Conservation (phyloP, 2,888 invertebrate species). For the Rhyacophila evoluta region DNA sequence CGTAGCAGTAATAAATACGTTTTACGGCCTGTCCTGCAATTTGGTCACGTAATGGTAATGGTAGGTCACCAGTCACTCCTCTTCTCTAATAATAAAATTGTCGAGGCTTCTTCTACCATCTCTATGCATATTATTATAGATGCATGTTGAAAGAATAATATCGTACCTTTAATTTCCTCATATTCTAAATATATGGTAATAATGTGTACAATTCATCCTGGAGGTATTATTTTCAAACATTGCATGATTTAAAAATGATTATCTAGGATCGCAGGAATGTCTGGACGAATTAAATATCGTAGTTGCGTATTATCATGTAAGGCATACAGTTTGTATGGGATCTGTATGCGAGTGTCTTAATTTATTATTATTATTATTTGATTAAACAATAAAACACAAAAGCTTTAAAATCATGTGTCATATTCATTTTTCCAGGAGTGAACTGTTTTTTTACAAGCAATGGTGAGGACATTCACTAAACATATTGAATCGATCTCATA, state of each 20-base stretch:
- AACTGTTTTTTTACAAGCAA: too few species aligned
- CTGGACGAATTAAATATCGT: too few species aligned
- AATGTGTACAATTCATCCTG: not conserved
- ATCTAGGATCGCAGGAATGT: too few species aligned
- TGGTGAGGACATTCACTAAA: too few species aligned
- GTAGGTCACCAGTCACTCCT: constrained; percentile 25
- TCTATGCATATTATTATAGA: constrained; percentile 5
- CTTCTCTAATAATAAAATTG: constrained; percentile 13
- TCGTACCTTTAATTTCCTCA: not conserved
- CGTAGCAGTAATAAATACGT: constrained; percentile 41
- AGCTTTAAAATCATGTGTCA: too few species aligned
- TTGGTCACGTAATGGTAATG: constrained; percentile 36
- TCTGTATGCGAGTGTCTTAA: too few species aligned
- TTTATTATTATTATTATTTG: too few species aligned
- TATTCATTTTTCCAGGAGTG: too few species aligned
- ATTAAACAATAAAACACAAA: too few species aligned
- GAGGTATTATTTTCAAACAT: not conserved
- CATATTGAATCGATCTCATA: too few species aligned
- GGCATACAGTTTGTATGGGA: too few species aligned
- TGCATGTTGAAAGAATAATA: not conserved
- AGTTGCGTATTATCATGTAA: too few species aligned
- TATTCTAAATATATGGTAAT: not conserved
- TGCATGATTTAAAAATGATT: not conserved
- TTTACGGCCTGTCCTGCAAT: constrained; percentile 44
- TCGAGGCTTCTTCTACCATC: constrained; percentile 9